Conservation (phyloP, 37 sponge, comb jelly and placozoan species). For the Dysidea cf. avara region DNA sequence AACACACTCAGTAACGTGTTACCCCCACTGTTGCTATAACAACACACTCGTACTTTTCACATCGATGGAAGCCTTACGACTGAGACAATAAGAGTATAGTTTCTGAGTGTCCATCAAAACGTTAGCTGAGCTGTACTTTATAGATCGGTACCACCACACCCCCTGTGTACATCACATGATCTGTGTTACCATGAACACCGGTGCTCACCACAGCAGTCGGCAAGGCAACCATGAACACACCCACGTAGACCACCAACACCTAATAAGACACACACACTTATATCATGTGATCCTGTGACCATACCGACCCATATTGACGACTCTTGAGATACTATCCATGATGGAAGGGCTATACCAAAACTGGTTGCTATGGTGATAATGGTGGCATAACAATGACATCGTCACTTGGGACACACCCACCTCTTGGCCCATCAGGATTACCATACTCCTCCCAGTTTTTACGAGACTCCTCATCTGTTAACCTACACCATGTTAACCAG, state of each 20-base stretch:
- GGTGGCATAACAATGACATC: neutral
- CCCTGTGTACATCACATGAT: slow-evolving; percentile 52
- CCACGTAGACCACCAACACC: slow-evolving; percentile 68
- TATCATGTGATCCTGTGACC: too few relatives aligned
- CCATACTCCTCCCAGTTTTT: slow-evolving; percentile 93
- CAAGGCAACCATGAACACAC: slow-evolving; percentile 71
- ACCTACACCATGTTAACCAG: too few relatives aligned
- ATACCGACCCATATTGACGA: slow-evolving; percentile 68
- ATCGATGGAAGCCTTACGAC: slow-evolving; percentile 13
- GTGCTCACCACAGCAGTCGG: slow-evolving; percentile 70
- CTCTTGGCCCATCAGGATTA: slow-evolving; percentile 90
- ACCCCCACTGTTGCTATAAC: too few relatives aligned
- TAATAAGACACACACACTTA: too few relatives aligned
- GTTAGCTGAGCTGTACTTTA: slow-evolving; percentile 81
- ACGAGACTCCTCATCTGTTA: slow-evolving; percentile 84
- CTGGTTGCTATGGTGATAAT: too few relatives aligned
- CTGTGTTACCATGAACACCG: slow-evolving; percentile 55
- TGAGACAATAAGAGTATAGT: slow-evolving; percentile 57
- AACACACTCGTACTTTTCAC: too few relatives aligned
- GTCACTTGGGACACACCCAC: neutral
- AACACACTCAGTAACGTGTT: too few relatives aligned
- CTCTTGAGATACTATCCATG: slow-evolving; percentile 93
- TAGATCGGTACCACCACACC: slow-evolving; percentile 92
- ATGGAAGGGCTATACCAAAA: slow-evolving; percentile 95
- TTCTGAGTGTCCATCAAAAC: slow-evolving; percentile 73